These are phyloP conservation scores for Atherinosoma microstoma DNA, from an alignment of 2,797 vertebrate genomes.

Conservation along the genomic window DNA sequence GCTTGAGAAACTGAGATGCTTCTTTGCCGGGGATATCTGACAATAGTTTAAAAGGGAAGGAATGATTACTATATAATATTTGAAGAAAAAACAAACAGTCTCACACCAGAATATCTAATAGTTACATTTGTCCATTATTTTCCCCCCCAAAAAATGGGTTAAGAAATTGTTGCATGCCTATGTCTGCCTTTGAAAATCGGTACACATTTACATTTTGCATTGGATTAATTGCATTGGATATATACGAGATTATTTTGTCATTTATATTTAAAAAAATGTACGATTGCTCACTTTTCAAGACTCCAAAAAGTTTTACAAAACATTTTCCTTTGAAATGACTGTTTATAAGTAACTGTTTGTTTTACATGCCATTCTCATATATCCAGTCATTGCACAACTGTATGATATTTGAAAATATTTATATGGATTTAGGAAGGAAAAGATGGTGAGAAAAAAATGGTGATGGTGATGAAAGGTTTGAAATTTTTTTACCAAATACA, in stretches of 20 bases:
- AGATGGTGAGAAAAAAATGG: not conserved
- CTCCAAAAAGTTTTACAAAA: too few species aligned
- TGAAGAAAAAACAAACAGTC: not conserved
- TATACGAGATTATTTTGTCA: too few species aligned
- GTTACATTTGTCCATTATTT: too few species aligned
- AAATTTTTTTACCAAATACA: too few species aligned
- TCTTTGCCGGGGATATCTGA: not conserved
- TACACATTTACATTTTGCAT: too few species aligned
- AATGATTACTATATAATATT: conserved; percentile 11
- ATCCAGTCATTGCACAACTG: not conserved
- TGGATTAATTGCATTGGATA: too few species aligned
- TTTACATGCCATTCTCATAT: not conserved
- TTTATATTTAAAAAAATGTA: not conserved
- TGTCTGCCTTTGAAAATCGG: not conserved
- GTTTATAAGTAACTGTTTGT: not conserved
- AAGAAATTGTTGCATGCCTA: too few species aligned
- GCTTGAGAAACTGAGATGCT: not conserved
- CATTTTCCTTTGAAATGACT: not conserved
- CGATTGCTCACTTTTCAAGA: not conserved
- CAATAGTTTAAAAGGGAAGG: not conserved
- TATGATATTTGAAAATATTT: not conserved
- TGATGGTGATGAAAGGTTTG: too few species aligned
- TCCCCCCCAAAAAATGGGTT: too few species aligned
- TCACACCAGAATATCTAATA: too few species aligned
- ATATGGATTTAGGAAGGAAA: not conserved